Percentiles rank a stretch among this genome's conserved stretches.
These are phyloP conservation scores for Leptatherina wallacei DNA, from an alignment of 2,797 vertebrate genomes.

Conservation along the genomic window DNA sequence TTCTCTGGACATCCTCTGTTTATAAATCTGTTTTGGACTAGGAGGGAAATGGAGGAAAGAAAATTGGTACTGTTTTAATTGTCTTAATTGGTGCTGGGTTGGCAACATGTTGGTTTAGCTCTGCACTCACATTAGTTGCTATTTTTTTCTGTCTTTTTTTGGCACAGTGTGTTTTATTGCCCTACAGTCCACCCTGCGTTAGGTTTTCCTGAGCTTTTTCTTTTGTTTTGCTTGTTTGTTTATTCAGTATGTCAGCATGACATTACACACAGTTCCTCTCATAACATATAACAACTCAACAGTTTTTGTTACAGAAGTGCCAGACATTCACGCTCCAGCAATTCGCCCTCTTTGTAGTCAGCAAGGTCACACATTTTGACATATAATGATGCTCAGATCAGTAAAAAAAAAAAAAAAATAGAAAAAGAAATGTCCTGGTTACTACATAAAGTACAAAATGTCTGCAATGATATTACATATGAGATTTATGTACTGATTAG, in stretches of 20 bases:
- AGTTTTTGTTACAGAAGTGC: not conserved
- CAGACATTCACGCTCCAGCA: not conserved
- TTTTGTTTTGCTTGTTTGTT: not conserved
- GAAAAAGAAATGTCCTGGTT: not conserved
- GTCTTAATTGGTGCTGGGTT: not conserved
- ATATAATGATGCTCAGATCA: not conserved
- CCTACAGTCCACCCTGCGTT: not conserved
- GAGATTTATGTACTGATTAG: not conserved
- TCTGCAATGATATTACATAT: not conserved
- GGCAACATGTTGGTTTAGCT: not conserved
- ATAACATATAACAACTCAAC: not conserved
- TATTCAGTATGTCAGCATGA: not conserved
- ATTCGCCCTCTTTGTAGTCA: not conserved
- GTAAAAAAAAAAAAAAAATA: not conserved
- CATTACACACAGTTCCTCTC: not conserved
- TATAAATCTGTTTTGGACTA: not conserved
- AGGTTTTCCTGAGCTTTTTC: not conserved
- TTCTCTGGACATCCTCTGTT: not conserved
- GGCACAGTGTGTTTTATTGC: not conserved
- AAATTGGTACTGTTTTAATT: not conserved
- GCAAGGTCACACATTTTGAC: not conserved
- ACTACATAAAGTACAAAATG: not conserved
- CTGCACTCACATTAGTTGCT: not conserved
- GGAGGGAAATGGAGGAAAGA: not conserved
- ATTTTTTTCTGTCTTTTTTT: not conserved